Evolutionary conservation across 2,113 vertebrate species (phyloP), one percentile per base, ranked within the genome.

Genomic region (Manacus vitellinus): DNA sequence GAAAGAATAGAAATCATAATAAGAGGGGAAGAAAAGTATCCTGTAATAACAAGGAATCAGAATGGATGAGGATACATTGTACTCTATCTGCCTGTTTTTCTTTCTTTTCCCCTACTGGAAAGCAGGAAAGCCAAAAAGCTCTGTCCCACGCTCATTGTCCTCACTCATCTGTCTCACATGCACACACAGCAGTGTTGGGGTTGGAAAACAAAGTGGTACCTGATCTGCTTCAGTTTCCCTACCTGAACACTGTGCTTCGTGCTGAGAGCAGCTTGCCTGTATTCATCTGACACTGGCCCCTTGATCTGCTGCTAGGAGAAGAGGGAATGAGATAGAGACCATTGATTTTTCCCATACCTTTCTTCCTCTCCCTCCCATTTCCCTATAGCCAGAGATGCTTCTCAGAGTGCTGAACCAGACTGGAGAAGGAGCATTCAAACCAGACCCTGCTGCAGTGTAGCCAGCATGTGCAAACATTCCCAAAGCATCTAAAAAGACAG

Each of bases 241-340:
- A 22, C 4, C 3, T 33, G 28, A 93, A 49, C 17, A 33, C 14
- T 0, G 0, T 2, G 2, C 5, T 71, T 44, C 33, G 15, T 4
- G 10, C 16, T 76, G 62, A 79, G 81, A 88, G 27, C 33, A 85
- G 27, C 37, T 35, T 33, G 15, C 3, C 19, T 31, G 9, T 25
- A 30, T 44, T 52, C 20, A 55, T 46, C 74, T 55, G 18, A 10
- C 35, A 51, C 25, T 27, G 52, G 2, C 16, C 27, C 18, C 39
- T 59, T 30, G 33, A 75, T 33, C 52, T 65, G 43, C 62, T 76
- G 16, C 35, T 88, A 37, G 37, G 10, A 72, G 20, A 62, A 65
- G 27, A n/a, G 3, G 6, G 33, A 92, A 59, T 25, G 14, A 78
- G 44, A n/a, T 5, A 62, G 5, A 51, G 1, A 2, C 27, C 6